Conservation (phyloP, 2,113 vertebrate genomes). For the Megaceryle maxima region DNA sequence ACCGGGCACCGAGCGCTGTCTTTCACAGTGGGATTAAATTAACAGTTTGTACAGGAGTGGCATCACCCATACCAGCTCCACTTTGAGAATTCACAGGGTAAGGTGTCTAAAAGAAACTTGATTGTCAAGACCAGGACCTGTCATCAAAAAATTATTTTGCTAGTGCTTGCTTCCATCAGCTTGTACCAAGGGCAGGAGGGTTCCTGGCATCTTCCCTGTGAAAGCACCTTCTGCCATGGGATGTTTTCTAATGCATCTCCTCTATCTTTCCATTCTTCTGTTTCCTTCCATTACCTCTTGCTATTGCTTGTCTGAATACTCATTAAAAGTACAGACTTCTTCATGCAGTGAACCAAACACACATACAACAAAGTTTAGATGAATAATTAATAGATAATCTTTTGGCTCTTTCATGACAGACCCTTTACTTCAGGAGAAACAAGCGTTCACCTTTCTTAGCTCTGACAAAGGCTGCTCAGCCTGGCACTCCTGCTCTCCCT, state of each 20-base stretch:
- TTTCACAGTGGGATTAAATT: neutral
- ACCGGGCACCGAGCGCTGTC: fast-evolving
- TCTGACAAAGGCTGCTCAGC: neutral
- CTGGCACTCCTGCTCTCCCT: neutral
- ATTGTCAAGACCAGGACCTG: fast-evolving
- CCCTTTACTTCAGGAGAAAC: neutral
- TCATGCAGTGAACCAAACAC: neutral
- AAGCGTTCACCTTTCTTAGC: neutral
- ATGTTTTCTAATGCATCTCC: neutral
- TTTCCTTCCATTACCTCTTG: neutral
- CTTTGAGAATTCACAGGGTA: neutral
- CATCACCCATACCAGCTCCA: neutral
- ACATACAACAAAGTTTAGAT: neutral
- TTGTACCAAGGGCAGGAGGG: neutral
- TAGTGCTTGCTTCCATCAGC: neutral
- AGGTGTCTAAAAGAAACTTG: neutral
- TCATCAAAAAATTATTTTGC: neutral
- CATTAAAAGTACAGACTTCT: neutral
- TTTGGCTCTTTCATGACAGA: neutral
- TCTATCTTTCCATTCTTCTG: neutral
- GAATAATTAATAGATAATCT: neutral
- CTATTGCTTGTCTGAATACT: neutral
- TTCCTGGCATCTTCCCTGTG: neutral
- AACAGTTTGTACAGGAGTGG: neutral
- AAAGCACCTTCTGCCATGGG: neutral